Base-by-base conservation (phyloP, 2,113 vertebrate genomes). In the Ptyas mucosa region DNA sequence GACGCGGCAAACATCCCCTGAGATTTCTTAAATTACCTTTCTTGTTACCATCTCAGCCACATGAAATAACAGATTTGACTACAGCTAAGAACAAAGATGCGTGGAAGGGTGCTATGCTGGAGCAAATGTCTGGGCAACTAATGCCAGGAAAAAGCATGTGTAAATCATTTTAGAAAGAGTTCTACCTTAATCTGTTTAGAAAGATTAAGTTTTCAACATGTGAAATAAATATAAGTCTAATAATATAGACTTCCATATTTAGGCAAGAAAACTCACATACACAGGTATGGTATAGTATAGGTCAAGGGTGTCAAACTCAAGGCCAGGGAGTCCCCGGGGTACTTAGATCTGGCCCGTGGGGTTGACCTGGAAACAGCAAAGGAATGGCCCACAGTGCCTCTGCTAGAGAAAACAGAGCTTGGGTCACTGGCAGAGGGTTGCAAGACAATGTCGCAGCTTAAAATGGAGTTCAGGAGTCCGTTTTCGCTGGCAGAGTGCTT, bases 391-490 rank as follows among this genome's bases (percentile, higher is more conserved):
- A 6, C 1, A 0, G 54, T 55, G 54, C 15, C 18, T 55, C 54
- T 55, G 18, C 5, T 5, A 55, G 54, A 0, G 0, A 20, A 55
- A 20, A 20, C 5, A 1, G 15, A 55, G 15, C 5, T 55, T 3
- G 4, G 53, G 53, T 53, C 9, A 9, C 14, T 53, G 53, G 14
- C 53, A 53, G 53, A 53, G 53, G 3, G 14, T 52, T 53, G 53
- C 14, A 53, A 12, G 53, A 15, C 2, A 3, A 12, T 3, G 3
- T 53, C 14, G 0, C 14, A 53, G 53, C 14, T 9, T 0, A 53
- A 53, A 53, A 53, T 0, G 53, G 12, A 15, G 52, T 3, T 53
- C 0, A 3, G 52, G 52, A 53, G 14, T 0, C 14, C 3, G 0
- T 53, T 53, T 53, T 53, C 14, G 0, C 53, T 53, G 52, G 2